phyloP scores from a whole-genome alignment of 2,797 vertebrate species.

The Xenops minutus region DNA sequence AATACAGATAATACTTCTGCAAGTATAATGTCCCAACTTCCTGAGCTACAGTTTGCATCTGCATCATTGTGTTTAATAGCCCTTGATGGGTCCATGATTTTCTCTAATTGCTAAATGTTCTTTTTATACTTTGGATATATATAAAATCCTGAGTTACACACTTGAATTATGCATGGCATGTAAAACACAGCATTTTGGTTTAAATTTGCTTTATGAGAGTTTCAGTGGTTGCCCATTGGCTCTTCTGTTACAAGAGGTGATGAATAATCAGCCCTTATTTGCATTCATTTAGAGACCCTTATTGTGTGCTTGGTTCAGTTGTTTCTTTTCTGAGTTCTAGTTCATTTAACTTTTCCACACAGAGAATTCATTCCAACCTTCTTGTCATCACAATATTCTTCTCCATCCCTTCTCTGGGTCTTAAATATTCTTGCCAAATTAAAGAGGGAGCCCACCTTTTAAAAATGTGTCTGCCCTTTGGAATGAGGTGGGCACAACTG shows the following conservation, averaged over 20 bases:
- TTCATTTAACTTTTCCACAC: conserved; percentile 5
- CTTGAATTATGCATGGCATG: conserved; percentile 30
- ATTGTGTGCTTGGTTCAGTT: background rate
- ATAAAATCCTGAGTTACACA: background rate
- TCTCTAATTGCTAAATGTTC: conserved; percentile 2
- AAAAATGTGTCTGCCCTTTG: background rate
- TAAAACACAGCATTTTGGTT: background rate
- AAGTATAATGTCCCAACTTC: background rate
- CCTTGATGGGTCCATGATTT: background rate
- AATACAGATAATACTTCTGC: background rate
- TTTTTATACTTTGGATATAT: background rate
- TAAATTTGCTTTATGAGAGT: background rate
- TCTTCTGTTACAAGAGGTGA: background rate
- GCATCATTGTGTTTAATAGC: background rate
- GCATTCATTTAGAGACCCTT: conserved; percentile 2
- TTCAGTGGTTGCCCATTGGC: conserved; percentile 3
- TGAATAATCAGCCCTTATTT: conserved; percentile 51
- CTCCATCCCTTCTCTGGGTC: background rate
- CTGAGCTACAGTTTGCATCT: background rate
- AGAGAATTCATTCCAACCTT: background rate
- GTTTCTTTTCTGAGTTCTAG: conserved; percentile 5
- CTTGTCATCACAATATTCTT: background rate
- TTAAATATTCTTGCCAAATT: background rate
- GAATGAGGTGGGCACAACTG: background rate
- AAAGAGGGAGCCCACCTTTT: background rate